Conservation (phyloP, 2,797 vertebrate genomes). For the Cossypha polioptera region DNA sequence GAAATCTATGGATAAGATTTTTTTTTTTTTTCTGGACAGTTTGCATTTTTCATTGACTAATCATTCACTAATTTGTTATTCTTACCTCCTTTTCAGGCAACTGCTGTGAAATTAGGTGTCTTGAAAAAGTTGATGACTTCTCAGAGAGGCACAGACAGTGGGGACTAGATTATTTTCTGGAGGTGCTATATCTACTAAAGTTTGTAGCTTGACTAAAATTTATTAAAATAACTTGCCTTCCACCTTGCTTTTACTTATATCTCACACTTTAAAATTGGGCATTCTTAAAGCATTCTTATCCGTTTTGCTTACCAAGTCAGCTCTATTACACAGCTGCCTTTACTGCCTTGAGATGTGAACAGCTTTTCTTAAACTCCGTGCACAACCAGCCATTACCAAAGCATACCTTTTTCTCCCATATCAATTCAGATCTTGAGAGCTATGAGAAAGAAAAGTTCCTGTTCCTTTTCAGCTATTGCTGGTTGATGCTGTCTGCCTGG, state of each 20-base stretch:
- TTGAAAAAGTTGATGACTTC: slow-evolving; percentile 64
- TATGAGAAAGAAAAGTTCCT: background rate
- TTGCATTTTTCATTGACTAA: background rate
- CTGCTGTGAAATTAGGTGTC: slow-evolving; percentile 58
- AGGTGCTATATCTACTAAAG: slow-evolving; percentile 71
- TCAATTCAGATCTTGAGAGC: background rate
- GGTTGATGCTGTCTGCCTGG: fast-evolving
- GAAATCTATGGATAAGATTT: background rate
- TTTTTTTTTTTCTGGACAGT: background rate
- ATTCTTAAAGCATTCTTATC: background rate
- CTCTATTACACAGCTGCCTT: background rate
- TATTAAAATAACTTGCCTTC: background rate
- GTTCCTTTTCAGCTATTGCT: background rate
- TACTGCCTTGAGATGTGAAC: background rate
- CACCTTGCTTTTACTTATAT: background rate
- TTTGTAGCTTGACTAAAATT: slow-evolving; percentile 33
- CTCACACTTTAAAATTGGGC: background rate
- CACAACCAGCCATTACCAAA: background rate
- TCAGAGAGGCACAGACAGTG: slow-evolving; percentile 57
- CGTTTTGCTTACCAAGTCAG: background rate
- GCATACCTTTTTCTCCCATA: background rate
- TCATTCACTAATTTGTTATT: background rate
- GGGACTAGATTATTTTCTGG: slow-evolving; percentile 74
- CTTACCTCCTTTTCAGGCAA: slow-evolving; percentile 58
- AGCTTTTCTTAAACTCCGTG: background rate